Evolutionary conservation across 1,140 invertebrate genomes (phyloP), one percentile per base, ranked within the genome.

Genomic region (Palaemon carinicauda): DNA sequence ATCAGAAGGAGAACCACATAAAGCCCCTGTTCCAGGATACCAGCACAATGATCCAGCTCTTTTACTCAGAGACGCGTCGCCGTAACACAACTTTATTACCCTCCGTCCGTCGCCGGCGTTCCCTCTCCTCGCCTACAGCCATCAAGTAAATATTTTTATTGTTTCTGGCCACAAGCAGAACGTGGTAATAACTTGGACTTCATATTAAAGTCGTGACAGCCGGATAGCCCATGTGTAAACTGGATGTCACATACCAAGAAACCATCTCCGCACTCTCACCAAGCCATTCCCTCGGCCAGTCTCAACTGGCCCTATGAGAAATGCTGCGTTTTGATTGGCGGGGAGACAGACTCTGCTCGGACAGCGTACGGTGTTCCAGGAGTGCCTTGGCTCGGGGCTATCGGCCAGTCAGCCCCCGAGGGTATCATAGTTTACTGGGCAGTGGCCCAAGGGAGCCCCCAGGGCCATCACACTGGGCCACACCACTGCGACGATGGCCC

Each of bases 61-160:
- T 82, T 29, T 60, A 54, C 51, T 60, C 54, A 52, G 71, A 41
- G 51, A 53, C 53, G 31, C 83, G n/a, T 51, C 54, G 33, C 75
- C 24, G 54, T 80, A 86, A 86, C 75, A 31, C 77, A 54, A 80
- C 65, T 86, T 86, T 86, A 86, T 73, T 79, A 74, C 53, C 24
- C 51, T 50, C 54, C 50, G 15, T 56, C 65, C 83, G 75, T 86
- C 83, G 41, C 60, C 65, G 60, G 29, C 77, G 29, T 80, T 53
- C 51, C 27, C 29, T 53, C 52, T 50, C 83, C 53, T 77, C 52
- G 54, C 78, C 21, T 33, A 17, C 33, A 24, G 51, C 87, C 80
- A 83, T 88, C 80, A 88, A 88, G 81, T 88, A 82, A 82, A 88
- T 83, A 83, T 83, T 88, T 82, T 88, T 88, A 88, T 88, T 88